Evolutionary conservation across 1,140 invertebrate genomes (phyloP).

Genomic region (Steinernema feltiae): DNA sequence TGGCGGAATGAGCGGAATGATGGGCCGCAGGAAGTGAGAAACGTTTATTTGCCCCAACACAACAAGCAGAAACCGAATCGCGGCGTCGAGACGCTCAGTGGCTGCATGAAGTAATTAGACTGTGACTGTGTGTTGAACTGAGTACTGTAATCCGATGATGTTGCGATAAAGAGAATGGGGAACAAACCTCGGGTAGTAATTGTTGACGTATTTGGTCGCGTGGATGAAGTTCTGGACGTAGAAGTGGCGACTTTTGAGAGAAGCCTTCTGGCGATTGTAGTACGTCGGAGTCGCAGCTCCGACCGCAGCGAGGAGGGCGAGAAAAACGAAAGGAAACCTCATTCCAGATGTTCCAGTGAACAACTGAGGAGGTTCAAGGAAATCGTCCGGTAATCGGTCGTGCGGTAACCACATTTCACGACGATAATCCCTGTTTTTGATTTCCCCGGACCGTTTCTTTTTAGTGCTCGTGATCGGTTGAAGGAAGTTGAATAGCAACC

Average conservation of each 20-base stretch:
- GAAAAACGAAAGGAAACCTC: not conserved
- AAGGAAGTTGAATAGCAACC: not conserved
- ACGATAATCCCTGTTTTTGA: too few species aligned
- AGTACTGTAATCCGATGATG: too few species aligned
- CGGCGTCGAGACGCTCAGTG: not conserved
- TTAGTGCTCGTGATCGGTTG: not conserved
- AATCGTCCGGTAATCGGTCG: too few species aligned
- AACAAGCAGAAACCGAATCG: not conserved
- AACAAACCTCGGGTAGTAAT: not conserved
- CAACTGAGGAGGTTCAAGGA: not conserved
- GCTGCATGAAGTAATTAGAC: not conserved
- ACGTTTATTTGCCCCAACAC: not conserved
- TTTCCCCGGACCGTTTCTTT: too few species aligned
- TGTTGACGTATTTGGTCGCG: not conserved
- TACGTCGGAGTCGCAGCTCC: not conserved
- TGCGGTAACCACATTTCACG: constrained; percentile 10
- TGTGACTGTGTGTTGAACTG: not conserved
- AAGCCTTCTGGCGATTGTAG: not conserved
- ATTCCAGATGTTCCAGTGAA: not conserved
- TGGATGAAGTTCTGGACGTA: not conserved
- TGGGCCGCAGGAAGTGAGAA: not conserved
- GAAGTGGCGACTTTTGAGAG: not conserved
- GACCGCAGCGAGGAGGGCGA: not conserved
- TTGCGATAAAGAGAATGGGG: too few species aligned
- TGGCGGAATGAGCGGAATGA: not conserved